These are phyloP conservation scores for Microplitis manilae DNA, from an alignment of 2,888 invertebrate genomes.

Conservation along the genomic window DNA sequence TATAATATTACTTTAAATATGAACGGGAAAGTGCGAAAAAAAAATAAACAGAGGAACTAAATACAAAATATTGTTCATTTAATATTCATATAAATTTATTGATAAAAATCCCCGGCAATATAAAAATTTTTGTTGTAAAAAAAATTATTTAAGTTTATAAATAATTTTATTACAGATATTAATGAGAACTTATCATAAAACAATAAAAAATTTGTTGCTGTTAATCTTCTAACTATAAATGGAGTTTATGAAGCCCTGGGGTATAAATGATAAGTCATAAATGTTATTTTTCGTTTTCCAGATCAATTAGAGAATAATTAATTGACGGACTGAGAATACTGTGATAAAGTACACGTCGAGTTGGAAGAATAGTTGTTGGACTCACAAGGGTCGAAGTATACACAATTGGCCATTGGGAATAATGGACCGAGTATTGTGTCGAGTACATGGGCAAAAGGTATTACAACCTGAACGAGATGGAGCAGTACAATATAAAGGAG, in stretches of 20 bases:
- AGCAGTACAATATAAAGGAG: constrained; percentile 21
- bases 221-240: no score
- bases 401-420: constrained; percentile 66
- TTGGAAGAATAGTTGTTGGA: constrained; percentile 49
- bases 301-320: background rate
- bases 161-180: background rate
- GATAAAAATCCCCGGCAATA: background rate
- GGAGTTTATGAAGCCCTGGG: no score
- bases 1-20: background rate
- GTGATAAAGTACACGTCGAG: background rate
- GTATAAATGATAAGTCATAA: background rate
- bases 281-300: background rate
- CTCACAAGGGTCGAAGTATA: constrained; percentile 51
- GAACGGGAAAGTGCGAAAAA: background rate
- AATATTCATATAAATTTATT: background rate
- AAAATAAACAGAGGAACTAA: background rate
- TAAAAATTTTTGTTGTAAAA: background rate
- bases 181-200: no score
- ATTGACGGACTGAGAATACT: background rate
- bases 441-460: constrained; percentile 28
- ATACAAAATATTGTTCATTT: background rate
- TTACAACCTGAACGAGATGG: constrained; percentile 34
- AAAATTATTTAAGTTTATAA: background rate
- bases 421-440: constrained; percentile 64
- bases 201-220: no score